These are phyloP conservation scores for Zaprionus ghesquierei DNA, from an alignment of 1,140 invertebrate genomes.

Conservation along the genomic window DNA sequence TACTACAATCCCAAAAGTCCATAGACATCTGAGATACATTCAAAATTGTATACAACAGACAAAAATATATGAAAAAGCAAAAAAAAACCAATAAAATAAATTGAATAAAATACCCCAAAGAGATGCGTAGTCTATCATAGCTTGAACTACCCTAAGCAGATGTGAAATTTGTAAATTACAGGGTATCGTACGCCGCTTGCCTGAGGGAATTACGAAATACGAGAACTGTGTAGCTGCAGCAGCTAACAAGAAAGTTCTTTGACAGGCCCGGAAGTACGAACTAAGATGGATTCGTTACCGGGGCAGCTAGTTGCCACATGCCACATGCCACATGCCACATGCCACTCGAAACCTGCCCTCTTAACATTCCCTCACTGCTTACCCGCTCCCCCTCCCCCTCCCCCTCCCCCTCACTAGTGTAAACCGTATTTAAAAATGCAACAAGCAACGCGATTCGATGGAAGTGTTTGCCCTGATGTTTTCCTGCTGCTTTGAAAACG, in stretches of 20 bases:
- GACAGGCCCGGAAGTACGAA: constrained; percentile 34
- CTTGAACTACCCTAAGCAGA: neutral
- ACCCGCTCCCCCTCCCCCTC: neutral
- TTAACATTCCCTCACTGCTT: neutral
- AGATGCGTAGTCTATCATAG: too few species aligned
- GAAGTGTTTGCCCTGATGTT: constrained; percentile 20
- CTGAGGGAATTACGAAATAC: constrained; percentile 2
- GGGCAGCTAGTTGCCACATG: neutral
- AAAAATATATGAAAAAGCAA: neutral
- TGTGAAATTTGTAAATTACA: neutral
- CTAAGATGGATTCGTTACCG: constrained; percentile 27
- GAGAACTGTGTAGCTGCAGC: constrained; percentile 2
- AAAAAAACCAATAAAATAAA: neutral
- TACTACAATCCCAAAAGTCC: neutral
- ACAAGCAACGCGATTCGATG: constrained; percentile 56
- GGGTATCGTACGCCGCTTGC: neutral
- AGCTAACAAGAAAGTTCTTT: constrained; percentile 24
- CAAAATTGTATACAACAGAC: neutral
- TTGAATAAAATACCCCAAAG: neutral
- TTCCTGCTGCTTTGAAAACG: constrained; percentile 23
- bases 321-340: neutral
- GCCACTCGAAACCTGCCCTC: neutral
- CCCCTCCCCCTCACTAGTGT: neutral
- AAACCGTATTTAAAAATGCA: constrained; percentile 70
- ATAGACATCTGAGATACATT: neutral